phyloP scores from a whole-genome alignment of 2,113 vertebrate species.

The Alethe diademata region DNA sequence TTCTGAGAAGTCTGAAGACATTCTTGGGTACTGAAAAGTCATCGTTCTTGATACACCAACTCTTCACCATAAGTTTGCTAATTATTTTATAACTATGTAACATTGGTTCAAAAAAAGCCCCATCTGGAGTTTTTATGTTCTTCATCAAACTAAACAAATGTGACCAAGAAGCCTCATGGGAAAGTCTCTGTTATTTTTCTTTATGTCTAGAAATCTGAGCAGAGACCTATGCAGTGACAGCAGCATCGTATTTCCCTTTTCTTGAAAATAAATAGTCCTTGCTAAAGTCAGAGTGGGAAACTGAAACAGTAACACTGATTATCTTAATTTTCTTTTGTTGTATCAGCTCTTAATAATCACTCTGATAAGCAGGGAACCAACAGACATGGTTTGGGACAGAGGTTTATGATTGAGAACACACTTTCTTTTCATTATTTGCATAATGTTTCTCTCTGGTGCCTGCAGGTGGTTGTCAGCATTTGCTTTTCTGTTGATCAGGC shows the following conservation, averaged over 20 bases:
- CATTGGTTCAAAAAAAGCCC: not conserved
- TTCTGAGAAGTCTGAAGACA: not conserved
- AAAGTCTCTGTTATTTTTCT: not conserved
- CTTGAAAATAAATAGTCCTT: not conserved
- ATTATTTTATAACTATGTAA: not conserved
- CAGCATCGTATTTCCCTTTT: not conserved
- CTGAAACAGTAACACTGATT: not conserved
- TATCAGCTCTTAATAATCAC: not conserved
- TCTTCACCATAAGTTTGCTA: not conserved
- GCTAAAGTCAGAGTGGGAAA: not conserved
- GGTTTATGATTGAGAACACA: not conserved
- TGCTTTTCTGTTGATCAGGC: not conserved
- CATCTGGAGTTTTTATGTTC: not conserved
- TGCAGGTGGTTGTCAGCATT: constrained; percentile 1
- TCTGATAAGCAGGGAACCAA: not conserved
- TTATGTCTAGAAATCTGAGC: not conserved
- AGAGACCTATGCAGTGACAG: not conserved
- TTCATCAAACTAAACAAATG: not conserved
- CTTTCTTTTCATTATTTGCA: not conserved
- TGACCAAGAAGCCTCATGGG: not conserved
- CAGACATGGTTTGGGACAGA: not conserved
- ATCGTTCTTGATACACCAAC: not conserved
- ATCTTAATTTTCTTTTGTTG: not conserved
- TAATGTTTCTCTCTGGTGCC: not conserved
- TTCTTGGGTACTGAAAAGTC: not conserved